Evolutionary conservation across 2,888 invertebrate species (phyloP).

Genomic region (Heliconius hortense): DNA sequence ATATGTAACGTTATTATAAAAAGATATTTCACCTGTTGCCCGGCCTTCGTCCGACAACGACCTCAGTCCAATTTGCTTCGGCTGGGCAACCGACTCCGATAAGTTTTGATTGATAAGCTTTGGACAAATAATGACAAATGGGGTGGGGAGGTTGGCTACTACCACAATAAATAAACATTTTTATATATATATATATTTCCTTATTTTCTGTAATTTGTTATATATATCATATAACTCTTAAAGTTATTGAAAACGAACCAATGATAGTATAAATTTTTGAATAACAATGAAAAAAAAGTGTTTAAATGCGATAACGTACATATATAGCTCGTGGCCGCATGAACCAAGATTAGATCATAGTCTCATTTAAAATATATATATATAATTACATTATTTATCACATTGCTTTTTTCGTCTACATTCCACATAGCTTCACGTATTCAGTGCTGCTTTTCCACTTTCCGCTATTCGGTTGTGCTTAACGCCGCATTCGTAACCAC

Average conservation of each 20-base stretch:
- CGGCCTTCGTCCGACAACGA: constrained; percentile 18
- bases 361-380: no score
- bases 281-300: no score
- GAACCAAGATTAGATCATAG: no score
- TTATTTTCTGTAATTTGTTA: no score
- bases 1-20: constrained; percentile 1
- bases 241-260: not conserved
- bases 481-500: no score
- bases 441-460: no score
- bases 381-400: not conserved
- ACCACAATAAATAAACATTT: not conserved
- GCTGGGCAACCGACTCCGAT: constrained; percentile 22
- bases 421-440: no score
- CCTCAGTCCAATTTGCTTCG: constrained; percentile 27
- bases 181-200: not conserved
- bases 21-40: constrained; percentile 5
- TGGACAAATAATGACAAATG: constrained; percentile 27
- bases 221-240: not conserved
- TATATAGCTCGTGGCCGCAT: no score
- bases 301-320: no score
- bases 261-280: not conserved
- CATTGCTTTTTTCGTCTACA: not conserved
- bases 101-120: constrained; percentile 32
- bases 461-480: no score
- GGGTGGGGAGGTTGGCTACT: not conserved